phyloP scores from a whole-genome alignment of 2,113 vertebrate genomes.

The Eptesicus fuscus region DNA sequence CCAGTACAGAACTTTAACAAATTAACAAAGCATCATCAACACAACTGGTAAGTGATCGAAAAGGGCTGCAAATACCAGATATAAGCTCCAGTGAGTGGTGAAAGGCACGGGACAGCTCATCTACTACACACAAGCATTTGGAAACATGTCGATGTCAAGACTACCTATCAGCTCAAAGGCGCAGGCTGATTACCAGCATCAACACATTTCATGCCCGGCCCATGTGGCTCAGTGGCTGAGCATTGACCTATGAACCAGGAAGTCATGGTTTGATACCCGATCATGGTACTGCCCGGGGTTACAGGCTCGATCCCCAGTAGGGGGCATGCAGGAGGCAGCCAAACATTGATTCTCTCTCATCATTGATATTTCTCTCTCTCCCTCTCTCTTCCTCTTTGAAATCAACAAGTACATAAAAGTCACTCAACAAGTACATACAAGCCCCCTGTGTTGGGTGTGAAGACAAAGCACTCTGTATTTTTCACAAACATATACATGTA shows the following conservation, averaged over 20 bases:
- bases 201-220: background rate
- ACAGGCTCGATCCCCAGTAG: too few species aligned
- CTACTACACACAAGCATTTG: accelerated
- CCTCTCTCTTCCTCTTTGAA: too few species aligned
- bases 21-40: background rate
- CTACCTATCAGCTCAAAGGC: background rate
- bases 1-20: background rate
- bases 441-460: accelerated
- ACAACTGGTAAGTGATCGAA: background rate
- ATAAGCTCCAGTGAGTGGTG: accelerated
- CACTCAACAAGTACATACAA: background rate
- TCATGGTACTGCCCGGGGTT: too few species aligned
- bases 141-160: accelerated
- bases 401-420: background rate
- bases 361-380: too few species aligned
- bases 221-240: too few species aligned
- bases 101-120: accelerated
- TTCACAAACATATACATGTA: accelerated
- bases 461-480: background rate
- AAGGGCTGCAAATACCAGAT: background rate
- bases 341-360: too few species aligned
- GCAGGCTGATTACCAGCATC: background rate
- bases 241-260: too few species aligned
- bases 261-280: too few species aligned
- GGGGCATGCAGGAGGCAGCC: too few species aligned